Evolutionary conservation across 2,888 invertebrate species (phyloP), one percentile per base, ranked within the genome.

Genomic region (Lysandra bellargus): DNA sequence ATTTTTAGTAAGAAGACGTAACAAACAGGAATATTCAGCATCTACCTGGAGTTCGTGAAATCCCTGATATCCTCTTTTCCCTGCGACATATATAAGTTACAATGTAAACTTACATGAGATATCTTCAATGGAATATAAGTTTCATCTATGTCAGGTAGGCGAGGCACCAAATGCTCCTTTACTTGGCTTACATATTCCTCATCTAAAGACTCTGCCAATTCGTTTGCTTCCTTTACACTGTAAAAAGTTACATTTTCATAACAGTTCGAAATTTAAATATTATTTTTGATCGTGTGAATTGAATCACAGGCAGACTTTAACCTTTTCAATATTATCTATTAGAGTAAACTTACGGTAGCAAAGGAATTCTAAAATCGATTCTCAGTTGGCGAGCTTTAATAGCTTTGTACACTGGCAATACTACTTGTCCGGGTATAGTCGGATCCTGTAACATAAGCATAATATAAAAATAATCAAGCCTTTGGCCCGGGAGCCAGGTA

Each of bases 381-480:
- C 91, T 91, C 0, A 96, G 86, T 76, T 96, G 95, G 49, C 97
- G 92, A 87, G 97, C 95, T 88, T 97, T 96, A 0, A 98, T 85
- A 0, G 97, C 96, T 84, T 97, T 96, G 88, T 97, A 98, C 0
- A 98, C 96, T n/a, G 96, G 95, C 33, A 95, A 89, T 14, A 95
- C 90, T 53, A 97, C 96, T 88, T 95, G 95, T 0, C 97, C 97
- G 0, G 95, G 90, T 5, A 94, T 92, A 0, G 90, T 91, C 12
- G 92, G 94, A 83, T 89, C 92, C 92, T 90, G 82, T n/a, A 79
- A 87, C 82, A 80, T 83, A 76, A 78, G 40, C 17, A 12, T 14
- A 33, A 23, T 49, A 33, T 23, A 1, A 14, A 69, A 9, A 33
- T 33, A 69, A 37, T 12, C 3, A 69, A 12, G 1, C 12, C 23